These are phyloP conservation scores for Diabrotica balteata DNA, from an alignment of 2,888 invertebrate species.

Conservation along the genomic window DNA sequence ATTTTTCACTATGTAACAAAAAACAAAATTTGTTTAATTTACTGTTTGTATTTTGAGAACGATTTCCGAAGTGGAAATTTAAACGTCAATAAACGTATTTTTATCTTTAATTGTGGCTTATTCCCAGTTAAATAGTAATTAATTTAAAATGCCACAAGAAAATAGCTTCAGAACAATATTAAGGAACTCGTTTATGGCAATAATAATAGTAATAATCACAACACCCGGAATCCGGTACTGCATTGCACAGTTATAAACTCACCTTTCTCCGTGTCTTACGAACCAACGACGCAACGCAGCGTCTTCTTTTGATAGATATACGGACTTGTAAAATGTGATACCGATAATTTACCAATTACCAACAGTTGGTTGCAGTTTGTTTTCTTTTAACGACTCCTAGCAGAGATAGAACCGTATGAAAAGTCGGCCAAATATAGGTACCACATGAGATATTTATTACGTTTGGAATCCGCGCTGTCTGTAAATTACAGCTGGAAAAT, in stretches of 20 bases:
- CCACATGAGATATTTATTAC: conserved; percentile 8
- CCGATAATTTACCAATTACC: conserved; percentile 10
- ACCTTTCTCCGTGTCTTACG: conserved; percentile 8
- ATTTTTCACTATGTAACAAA: too few species aligned
- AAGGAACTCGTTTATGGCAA: too few species aligned
- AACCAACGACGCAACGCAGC: neutral
- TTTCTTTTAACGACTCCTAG: conserved; percentile 10
- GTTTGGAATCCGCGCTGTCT: neutral
- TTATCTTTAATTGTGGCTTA: too few species aligned
- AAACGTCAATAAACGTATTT: too few species aligned
- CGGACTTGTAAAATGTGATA: conserved; percentile 9
- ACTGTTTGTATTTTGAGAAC: too few species aligned
- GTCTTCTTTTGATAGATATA: conserved; percentile 2
- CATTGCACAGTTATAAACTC: neutral
- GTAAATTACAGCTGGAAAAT: conserved; percentile 5
- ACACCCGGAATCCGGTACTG: conserved; percentile 1
- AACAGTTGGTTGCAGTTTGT: conserved; percentile 18
- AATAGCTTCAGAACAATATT: too few species aligned
- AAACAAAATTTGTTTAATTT: too few species aligned
- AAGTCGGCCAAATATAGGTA: conserved; percentile 4
- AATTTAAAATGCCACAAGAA: too few species aligned
- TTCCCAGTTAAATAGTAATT: too few species aligned
- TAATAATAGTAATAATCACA: too few species aligned
- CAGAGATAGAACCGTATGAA: conserved; percentile 3
- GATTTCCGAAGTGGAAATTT: too few species aligned